These are phyloP conservation scores for Heliopora coerulea DNA, from an alignment of 92 coral and sea anemone species.

Conservation along the genomic window DNA sequence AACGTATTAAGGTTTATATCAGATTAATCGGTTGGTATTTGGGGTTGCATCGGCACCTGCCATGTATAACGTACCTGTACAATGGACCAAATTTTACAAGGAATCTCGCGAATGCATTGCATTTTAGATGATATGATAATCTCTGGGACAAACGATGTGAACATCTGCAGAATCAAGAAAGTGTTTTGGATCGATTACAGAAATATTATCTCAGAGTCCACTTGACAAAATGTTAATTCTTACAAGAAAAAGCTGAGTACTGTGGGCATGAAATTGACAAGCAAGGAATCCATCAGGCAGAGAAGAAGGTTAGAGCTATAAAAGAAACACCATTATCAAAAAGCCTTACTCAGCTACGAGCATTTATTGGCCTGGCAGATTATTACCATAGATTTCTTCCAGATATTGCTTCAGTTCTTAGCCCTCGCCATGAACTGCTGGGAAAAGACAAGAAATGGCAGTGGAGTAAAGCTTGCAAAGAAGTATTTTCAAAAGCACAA, in stretches of 20 bases:
- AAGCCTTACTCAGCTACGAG: neutral
- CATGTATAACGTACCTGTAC: neutral
- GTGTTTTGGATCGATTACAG: conserved; percentile 5
- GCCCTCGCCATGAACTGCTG: conserved; percentile 29
- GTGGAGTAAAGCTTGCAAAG: conserved; percentile 19
- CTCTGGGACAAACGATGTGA: neutral
- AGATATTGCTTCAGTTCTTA: conserved; percentile 18
- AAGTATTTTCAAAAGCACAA: conserved; percentile 26
- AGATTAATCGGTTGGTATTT: conserved; percentile 17
- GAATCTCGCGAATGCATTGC: neutral
- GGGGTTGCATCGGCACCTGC: conserved; percentile 36
- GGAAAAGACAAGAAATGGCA: conserved; percentile 18
- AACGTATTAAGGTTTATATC: conserved; percentile 14
- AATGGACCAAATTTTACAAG: neutral
- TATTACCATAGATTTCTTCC: conserved; percentile 33
- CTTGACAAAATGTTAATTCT: conserved; percentile 11
- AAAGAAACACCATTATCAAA: neutral
- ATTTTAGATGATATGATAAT: conserved; percentile 20
- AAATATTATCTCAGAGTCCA: conserved; percentile 2
- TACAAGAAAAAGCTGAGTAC: neutral
- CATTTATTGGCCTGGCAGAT: conserved; percentile 36
- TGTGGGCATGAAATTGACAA: neutral
- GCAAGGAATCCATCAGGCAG: neutral
- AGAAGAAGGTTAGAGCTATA: neutral
- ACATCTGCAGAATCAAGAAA: conserved; percentile 1